Evolutionary conservation across 2,113 vertebrate genomes (phyloP).

Genomic region (Clarias magur): DNA sequence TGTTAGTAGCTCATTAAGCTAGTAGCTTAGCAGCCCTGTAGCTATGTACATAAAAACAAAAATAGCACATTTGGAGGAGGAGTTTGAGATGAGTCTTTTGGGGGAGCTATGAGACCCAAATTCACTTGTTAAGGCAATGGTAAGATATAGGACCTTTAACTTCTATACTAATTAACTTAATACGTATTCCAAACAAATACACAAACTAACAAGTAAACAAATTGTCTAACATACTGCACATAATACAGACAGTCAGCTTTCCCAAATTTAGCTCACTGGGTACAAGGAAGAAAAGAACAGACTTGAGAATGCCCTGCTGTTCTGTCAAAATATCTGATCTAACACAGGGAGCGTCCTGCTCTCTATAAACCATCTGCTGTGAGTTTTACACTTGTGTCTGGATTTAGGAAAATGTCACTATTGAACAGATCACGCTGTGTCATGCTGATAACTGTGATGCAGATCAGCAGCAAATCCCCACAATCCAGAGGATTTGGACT

Average conservation of each 20-base stretch:
- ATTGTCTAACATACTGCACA: not conserved
- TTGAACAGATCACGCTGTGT: not conserved
- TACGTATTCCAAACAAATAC: not conserved
- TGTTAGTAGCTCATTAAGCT: no score
- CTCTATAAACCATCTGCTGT: not conserved
- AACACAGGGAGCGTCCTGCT: not conserved
- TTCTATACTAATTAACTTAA: conserved; percentile 9
- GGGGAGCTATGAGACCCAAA: no score
- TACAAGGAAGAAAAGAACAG: not conserved
- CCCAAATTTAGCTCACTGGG: not conserved
- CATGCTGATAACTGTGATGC: not conserved
- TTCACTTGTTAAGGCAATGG: no score
- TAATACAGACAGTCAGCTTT: not conserved
- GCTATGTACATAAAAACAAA: no score
- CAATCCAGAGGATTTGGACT: not conserved
- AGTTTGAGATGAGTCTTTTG: no score
- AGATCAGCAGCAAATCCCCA: not conserved
- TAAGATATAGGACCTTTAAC: no score
- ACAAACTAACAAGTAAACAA: not conserved
- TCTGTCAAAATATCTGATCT: not conserved
- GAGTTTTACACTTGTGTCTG: not conserved
- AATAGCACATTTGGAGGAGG: no score
- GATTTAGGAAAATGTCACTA: not conserved
- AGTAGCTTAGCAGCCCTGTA: no score
- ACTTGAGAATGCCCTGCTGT: not conserved